Base-by-base conservation (phyloP, 1,140 invertebrate genomes). In the Rhynchophorus ferrugineus region DNA sequence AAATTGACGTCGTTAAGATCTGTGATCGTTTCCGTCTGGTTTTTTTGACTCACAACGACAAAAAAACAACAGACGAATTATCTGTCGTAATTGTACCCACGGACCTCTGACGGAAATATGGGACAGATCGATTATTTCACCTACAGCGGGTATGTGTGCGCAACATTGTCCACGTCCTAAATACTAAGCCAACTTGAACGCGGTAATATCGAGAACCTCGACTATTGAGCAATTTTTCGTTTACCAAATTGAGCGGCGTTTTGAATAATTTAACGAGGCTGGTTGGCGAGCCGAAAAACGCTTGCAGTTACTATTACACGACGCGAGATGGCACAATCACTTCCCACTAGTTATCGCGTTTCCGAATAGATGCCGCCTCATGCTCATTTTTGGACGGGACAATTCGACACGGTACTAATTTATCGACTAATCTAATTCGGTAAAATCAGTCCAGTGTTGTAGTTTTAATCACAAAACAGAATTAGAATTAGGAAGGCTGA, bases 201-300 rank as follows among this genome's bases (percentile, higher is more conserved):
- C 56, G 44, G 58, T 50, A 44, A 42, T 41, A 42, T 59, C 24
- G 24, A 5, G 5, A 29, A 11, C 24, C 24, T 5, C 5, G 11
- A 11, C 35, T 48, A 59, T 64, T 64, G 62, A 54, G 60, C 57
- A 64, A 61, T 51, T 36, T 36, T 51, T 33, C 22, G 41, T 63
- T 61, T 60, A 55, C 56, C 60, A 61, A 63, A 63, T 63, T 61
- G 56, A 58, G 60, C 57, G 45, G 57, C 49, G 59, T 59, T 61
- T n/a, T 58, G 49, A 58, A 60, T 58, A 60, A 55, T 48, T 55
- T 47, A 60, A 53, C 39, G 48, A 48, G 50, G 58, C 37, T 48
- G 55, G 38, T 20, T 37, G 1, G 9, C 3, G 1, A 2, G 3
- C 13, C 13, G 14, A 16, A 37, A 37, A 37, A 37, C 13, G 13